Conservation (phyloP, 1,140 invertebrate genomes). For the Ceratina australensis region DNA sequence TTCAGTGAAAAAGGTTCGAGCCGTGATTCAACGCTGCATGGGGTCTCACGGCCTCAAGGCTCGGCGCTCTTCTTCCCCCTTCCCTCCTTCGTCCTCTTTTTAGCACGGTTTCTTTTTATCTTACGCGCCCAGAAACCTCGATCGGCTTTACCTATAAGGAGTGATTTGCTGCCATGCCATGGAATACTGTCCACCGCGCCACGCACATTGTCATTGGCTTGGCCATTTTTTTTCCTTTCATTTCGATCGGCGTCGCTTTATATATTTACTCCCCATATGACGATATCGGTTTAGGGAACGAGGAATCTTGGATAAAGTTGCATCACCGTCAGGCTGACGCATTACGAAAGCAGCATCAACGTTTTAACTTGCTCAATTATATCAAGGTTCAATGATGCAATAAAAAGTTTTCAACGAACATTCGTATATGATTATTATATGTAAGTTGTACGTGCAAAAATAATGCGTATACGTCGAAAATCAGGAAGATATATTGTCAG, state of each 20-base stretch:
- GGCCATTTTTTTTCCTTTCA: constrained; percentile 25
- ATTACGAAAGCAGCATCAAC: no score
- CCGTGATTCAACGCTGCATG: constrained; percentile 61
- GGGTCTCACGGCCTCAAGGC: constrained; percentile 38
- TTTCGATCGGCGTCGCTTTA: background rate
- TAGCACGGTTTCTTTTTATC: constrained; percentile 36
- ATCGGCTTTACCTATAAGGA: constrained; percentile 55
- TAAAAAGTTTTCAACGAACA: no score
- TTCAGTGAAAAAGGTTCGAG: constrained; percentile 51
- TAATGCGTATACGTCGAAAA: no score
- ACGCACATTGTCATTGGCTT: constrained; percentile 38
- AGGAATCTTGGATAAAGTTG: background rate
- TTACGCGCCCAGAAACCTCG: constrained; percentile 50
- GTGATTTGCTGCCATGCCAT: constrained; percentile 52
- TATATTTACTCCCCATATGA: background rate
- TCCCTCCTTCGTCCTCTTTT: background rate
- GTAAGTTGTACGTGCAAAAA: no score
- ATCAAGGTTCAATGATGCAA: no score
- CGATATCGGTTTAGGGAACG: background rate
- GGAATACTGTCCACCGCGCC: constrained; percentile 20
- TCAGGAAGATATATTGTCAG: no score
- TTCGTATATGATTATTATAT: no score
- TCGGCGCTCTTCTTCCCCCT: background rate
- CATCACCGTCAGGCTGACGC: no score
- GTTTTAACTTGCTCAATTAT: no score